phyloP scores from a whole-genome alignment of 2,888 invertebrate genomes.

The Standfussiana lucernea region DNA sequence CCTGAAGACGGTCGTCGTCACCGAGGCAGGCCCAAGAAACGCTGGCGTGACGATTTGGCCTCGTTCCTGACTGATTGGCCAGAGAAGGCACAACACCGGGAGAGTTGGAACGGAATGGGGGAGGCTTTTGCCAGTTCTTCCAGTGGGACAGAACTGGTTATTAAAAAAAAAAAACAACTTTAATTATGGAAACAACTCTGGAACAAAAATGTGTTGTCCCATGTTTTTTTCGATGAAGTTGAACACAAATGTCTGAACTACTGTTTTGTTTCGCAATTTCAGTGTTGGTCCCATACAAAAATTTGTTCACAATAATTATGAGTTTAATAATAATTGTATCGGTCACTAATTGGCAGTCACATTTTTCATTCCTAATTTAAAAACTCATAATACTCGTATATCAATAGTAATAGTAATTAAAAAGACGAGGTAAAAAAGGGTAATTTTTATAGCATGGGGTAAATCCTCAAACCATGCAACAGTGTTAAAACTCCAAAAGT shows the following conservation, averaged over 20 bases:
- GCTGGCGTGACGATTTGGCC: too few species aligned
- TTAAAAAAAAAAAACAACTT: too few species aligned
- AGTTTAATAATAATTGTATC: background rate
- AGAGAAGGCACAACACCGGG: too few species aligned
- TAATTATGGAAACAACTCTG: background rate
- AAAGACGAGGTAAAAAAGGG: background rate
- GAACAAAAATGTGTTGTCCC: background rate
- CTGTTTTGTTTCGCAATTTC: background rate
- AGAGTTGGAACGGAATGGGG: too few species aligned
- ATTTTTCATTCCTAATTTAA: background rate
- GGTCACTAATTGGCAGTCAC: background rate
- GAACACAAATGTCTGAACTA: background rate
- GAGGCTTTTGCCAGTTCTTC: too few species aligned
- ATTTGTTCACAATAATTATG: background rate
- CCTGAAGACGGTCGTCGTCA: too few species aligned
- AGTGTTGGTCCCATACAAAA: background rate
- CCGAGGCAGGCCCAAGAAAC: too few species aligned
- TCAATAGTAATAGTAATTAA: too few species aligned
- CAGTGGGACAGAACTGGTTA: too few species aligned
- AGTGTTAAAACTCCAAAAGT: slow-evolving; percentile 17
- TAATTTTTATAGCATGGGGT: background rate
- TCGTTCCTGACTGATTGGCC: too few species aligned
- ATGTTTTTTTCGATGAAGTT: background rate
- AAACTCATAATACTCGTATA: background rate
- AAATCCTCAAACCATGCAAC: slow-evolving; percentile 11